Evolutionary conservation across 2,113 vertebrate genomes (phyloP).

Genomic region (Siniperca knerii): DNA sequence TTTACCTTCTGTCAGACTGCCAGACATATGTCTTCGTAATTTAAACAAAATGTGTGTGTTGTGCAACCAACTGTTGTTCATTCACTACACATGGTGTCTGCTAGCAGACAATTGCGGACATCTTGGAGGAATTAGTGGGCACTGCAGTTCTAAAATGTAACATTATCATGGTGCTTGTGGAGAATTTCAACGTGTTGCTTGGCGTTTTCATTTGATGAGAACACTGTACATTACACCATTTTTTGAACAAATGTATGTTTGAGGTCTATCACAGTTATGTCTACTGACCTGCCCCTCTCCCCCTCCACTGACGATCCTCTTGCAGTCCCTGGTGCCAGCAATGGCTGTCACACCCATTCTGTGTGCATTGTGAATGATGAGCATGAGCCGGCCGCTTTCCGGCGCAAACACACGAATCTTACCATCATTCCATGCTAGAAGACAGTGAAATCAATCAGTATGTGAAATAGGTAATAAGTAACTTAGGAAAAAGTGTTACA

Average conservation of each 20-base stretch:
- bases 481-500: neutral
- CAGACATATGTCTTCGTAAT: neutral
- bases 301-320: conserved; percentile 89
- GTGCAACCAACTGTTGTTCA: neutral
- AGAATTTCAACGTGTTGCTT: neutral
- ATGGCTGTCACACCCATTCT: conserved; percentile 88
- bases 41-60: neutral
- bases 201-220: neutral
- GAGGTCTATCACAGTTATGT: neutral
- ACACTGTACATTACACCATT: neutral
- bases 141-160: neutral
- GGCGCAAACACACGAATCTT: conserved; percentile 90
- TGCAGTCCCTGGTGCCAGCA: conserved; percentile 86
- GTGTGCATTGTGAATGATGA: conserved; percentile 86
- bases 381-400: conserved; percentile 84
- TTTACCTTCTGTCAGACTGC: too few species aligned
- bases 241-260: neutral
- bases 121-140: neutral
- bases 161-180: neutral
- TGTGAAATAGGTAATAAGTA: neutral
- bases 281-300: conserved; percentile 89
- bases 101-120: neutral
- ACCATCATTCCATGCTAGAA: conserved; percentile 90
- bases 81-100: neutral
- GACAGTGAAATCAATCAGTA: neutral